phyloP scores from a whole-genome alignment of 2,113 vertebrate species.

The Cinclus cinclus region DNA sequence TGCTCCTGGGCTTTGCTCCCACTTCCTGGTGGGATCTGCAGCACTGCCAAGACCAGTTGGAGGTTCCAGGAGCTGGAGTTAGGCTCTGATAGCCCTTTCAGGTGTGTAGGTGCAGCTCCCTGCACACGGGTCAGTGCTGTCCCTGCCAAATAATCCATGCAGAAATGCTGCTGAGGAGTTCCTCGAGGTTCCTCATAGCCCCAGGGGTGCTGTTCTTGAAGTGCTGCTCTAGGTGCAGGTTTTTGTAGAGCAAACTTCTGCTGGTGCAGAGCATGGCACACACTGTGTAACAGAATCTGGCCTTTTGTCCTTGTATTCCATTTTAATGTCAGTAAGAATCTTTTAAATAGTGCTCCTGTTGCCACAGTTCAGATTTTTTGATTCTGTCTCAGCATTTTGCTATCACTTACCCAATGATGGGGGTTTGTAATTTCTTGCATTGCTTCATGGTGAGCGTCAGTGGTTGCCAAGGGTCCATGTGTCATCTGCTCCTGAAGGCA shows the following conservation, averaged over 20 bases:
- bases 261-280: accelerated
- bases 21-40: too few species aligned
- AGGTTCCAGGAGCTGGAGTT: neutral
- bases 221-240: neutral
- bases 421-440: neutral
- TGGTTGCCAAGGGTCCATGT: neutral
- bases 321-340: neutral
- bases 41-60: accelerated
- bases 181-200: accelerated
- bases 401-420: accelerated
- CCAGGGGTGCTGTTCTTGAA: neutral
- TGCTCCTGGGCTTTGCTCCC: neutral
- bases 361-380: neutral
- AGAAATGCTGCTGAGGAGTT: neutral
- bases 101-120: neutral
- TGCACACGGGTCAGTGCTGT: accelerated
- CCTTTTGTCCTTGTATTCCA: neutral
- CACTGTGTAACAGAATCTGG: accelerated
- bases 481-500: neutral
- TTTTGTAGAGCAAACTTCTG: neutral
- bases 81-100: accelerated
- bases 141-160: accelerated
- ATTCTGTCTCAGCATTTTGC: neutral
- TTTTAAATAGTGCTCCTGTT: neutral
- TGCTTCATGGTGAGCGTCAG: neutral